Percentiles rank a stretch among this genome's conserved stretches.
These are phyloP conservation scores for Chironomus striatipennis DNA, from an alignment of 1,140 invertebrate genomes.

Conservation along the genomic window DNA sequence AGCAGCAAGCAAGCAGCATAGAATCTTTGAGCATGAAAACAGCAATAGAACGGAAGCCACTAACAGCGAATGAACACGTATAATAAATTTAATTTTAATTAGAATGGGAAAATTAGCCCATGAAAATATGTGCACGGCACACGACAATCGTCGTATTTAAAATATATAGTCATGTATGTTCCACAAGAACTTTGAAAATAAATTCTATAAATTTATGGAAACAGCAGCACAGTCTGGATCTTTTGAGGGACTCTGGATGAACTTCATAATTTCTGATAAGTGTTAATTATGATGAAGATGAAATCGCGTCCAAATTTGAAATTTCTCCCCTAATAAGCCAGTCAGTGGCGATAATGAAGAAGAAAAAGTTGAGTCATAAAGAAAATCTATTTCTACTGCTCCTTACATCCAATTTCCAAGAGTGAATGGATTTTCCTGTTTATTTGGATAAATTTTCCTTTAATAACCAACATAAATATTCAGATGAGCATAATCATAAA, in stretches of 20 bases:
- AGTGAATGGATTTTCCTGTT: not conserved
- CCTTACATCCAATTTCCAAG: not conserved
- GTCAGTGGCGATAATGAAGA: not conserved
- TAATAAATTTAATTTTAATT: slow-evolving; percentile 24
- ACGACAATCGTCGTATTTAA: not conserved
- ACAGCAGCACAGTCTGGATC: not conserved
- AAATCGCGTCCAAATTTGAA: too few species aligned
- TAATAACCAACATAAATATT: slow-evolving; percentile 23
- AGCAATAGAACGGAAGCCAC: not conserved
- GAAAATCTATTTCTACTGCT: slow-evolving; percentile 15
- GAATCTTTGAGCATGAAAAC: not conserved
- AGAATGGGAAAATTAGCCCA: slow-evolving; percentile 22
- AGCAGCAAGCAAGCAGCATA: not conserved
- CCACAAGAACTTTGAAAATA: not conserved
- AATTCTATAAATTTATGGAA: not conserved
- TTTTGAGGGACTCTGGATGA: not conserved
- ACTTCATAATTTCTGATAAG: too few species aligned
- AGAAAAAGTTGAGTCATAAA: slow-evolving; percentile 17
- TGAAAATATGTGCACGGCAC: slow-evolving; percentile 8
- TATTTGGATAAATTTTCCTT: slow-evolving; percentile 23
- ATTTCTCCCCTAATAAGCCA: too few species aligned
- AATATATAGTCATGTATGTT: not conserved
- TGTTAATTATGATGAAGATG: not conserved
- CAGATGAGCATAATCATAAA: slow-evolving; percentile 23
- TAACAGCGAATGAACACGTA: slow-evolving; percentile 18